Percentiles rank a stretch among this genome's conserved stretches.
Evolutionary conservation across 2,797 vertebrate species (phyloP).

Genomic region (Knipowitschia caucasica): DNA sequence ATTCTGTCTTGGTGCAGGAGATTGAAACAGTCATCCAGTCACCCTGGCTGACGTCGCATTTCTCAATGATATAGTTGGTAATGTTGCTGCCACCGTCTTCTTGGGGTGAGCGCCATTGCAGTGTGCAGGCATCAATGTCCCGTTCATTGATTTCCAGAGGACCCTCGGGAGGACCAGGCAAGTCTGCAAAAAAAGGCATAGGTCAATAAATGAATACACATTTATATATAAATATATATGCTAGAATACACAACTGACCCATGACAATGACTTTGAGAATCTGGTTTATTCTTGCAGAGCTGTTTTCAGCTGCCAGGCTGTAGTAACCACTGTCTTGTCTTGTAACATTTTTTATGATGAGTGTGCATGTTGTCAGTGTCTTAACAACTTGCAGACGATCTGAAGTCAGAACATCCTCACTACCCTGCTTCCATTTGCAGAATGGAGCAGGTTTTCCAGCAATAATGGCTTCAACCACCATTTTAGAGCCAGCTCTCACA

Average conservation of each 20-base stretch:
- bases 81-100: constrained; percentile 97
- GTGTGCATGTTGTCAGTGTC: constrained; percentile 79
- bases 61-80: constrained; percentile 96
- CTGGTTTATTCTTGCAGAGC: constrained; percentile 83
- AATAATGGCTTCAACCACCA: constrained; percentile 89
- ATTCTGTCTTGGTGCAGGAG: constrained; percentile 94
- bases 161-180: constrained; percentile 91
- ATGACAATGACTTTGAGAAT: constrained; percentile 88
- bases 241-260: constrained; percentile 77
- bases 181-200: constrained; percentile 72
- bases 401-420: constrained; percentile 85
- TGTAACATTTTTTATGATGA: constrained; percentile 90
- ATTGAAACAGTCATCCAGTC: constrained; percentile 88
- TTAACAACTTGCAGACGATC: constrained; percentile 89
- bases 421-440: constrained; percentile 91
- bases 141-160: constrained; percentile 89
- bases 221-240: background rate
- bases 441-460: constrained; percentile 90
- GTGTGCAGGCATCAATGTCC: constrained; percentile 90
- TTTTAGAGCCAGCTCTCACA: constrained; percentile 91
- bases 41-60: constrained; percentile 91
- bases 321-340: constrained; percentile 93
- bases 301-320: constrained; percentile 92
- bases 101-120: constrained; percentile 91
- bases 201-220: constrained; percentile 9